Evolutionary conservation across 2,797 vertebrate species (phyloP).

Genomic region (Notoglanidium macrostoma): DNA sequence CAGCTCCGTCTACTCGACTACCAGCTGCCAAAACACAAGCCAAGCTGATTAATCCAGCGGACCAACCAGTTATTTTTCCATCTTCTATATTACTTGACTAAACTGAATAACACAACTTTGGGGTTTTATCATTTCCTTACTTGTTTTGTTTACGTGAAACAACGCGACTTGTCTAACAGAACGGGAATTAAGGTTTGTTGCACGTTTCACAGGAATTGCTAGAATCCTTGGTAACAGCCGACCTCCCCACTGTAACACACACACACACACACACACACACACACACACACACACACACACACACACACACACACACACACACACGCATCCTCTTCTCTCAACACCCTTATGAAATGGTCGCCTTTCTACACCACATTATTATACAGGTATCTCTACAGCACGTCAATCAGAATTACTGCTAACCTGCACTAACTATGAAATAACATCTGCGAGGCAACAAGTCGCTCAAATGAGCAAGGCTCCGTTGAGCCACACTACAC

Average conservation of each 20-base stretch:
- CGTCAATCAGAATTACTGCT: not conserved
- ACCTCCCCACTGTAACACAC: not conserved
- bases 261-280: not conserved
- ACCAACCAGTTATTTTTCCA: not conserved
- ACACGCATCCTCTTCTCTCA: not conserved
- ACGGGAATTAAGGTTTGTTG: not conserved
- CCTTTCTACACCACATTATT: not conserved
- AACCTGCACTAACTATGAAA: conserved; percentile 8
- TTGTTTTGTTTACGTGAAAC: not conserved
- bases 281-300: not conserved
- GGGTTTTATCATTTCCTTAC: not conserved
- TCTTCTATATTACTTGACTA: not conserved
- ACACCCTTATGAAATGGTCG: not conserved
- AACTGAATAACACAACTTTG: not conserved
- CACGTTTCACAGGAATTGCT: not conserved
- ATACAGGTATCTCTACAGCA: not conserved
- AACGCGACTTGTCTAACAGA: not conserved
- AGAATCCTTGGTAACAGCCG: not conserved
- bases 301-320: not conserved
- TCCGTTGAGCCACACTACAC: conserved; percentile 1
- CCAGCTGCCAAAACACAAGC: not conserved
- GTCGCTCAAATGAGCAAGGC: not conserved
- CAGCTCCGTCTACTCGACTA: not conserved
- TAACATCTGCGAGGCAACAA: not conserved
- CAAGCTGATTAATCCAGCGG: no score